Base-by-base conservation (phyloP, 1,140 invertebrate genomes). In the Drosophila kikkawai region DNA sequence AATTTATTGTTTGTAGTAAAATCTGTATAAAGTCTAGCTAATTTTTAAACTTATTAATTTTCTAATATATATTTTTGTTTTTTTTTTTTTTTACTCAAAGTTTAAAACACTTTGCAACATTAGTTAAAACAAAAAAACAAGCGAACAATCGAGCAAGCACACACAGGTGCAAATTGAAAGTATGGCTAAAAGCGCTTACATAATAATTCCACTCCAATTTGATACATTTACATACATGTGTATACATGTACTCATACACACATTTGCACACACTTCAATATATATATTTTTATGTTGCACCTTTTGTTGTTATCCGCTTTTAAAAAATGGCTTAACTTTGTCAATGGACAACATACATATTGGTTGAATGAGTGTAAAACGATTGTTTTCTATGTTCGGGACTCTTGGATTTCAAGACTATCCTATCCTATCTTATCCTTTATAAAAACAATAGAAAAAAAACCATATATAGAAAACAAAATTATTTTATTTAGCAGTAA, bases 101-200 rank as follows among this genome's bases (percentile, higher is more conserved):
- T 15, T 26, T n/a, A n/a, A 53, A 53, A 9, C 50, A 36, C 29
- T 53, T 53, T 53, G n/a, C 50, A 17, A 51, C n/a, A 34, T 51
- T 12, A 7, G 29, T 12, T 17, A 17, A 29, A n/a, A 26, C 15
- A 26, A 26, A 15, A 19, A 26, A 29, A 29, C 26, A 29, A 29
- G 26, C 12, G 12, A 26, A 26, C 1, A 15, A 48, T 3, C 13
- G 4, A 6, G 15, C 26, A 0, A 17, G 6, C 48, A 11, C 29
- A 34, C 17, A 36, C 51, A 22, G 34, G 51, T 55, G 51, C 7
- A 13, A 22, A 37, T 22, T 15, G 19, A 55, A 55, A 19, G 32
- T 36, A 36, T 37, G 34, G 15, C 26, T 11, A 50, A 50, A 32
- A 11, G 48, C 15, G 29, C 15, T 32, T 50, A 32, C 48, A 50